A percentile compares a stretch with the other conserved stretches of the same genome.
Evolutionary conservation across 2,797 vertebrate species (phyloP).

Genomic region (Hydrocynus forskahlii): DNA sequence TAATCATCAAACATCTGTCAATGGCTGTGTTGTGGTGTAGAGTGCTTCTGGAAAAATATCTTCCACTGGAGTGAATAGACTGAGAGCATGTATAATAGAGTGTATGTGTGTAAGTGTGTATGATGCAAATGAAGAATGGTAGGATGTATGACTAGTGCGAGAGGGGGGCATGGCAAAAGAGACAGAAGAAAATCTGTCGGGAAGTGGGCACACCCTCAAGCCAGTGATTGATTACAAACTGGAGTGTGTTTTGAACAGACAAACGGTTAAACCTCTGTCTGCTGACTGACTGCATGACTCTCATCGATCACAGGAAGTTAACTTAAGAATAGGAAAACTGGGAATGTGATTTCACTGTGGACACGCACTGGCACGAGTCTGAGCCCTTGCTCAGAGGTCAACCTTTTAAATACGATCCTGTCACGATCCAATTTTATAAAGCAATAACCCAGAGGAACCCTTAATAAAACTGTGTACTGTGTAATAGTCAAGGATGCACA

Average conservation of each 20-base stretch:
- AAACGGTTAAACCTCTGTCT: conserved; percentile 48
- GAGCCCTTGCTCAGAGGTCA: not conserved
- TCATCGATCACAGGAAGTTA: conserved; percentile 47
- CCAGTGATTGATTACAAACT: conserved; percentile 52
- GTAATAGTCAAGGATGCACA: not conserved
- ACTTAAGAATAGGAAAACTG: conserved; percentile 49
- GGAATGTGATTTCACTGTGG: not conserved
- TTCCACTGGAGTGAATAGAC: conserved; percentile 1
- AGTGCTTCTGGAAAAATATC: conserved; percentile 22
- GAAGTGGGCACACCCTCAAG: conserved; percentile 36
- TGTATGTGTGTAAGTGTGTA: not conserved
- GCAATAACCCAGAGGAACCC: not conserved
- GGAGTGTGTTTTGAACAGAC: conserved; percentile 54
- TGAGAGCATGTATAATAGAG: not conserved
- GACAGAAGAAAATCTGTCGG: not conserved
- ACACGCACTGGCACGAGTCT: not conserved
- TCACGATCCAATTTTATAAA: not conserved
- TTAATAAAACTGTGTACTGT: not conserved
- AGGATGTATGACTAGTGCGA: not conserved
- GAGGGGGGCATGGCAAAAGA: not conserved
- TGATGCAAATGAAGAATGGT: not conserved
- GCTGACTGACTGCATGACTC: conserved; percentile 45
- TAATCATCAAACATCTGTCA: conserved; percentile 52
- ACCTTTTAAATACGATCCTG: not conserved
- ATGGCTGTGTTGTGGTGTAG: conserved; percentile 37